A percentile compares a stretch with the other conserved stretches of the same genome.
These are phyloP conservation scores for Megaceryle maxima DNA, from an alignment of 2,113 vertebrate genomes.

Conservation along the genomic window DNA sequence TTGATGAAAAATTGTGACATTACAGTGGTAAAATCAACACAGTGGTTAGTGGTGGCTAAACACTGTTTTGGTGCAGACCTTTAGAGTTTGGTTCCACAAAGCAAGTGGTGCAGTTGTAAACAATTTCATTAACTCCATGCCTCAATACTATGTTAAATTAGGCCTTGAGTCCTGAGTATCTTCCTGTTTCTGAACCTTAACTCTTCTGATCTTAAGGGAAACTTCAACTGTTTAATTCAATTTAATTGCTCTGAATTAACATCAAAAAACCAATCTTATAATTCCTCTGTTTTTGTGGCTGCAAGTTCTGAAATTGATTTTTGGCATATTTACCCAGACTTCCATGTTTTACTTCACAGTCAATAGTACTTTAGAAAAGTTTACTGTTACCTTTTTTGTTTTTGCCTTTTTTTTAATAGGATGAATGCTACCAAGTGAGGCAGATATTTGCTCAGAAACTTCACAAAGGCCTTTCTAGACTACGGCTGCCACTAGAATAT, in stretches of 20 bases:
- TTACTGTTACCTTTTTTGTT: background rate
- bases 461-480: constrained; percentile 92
- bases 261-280: background rate
- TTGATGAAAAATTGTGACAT: background rate
- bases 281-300: background rate
- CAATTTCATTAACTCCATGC: background rate
- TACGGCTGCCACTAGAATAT: constrained; percentile 95
- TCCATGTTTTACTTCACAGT: background rate
- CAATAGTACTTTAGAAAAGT: background rate
- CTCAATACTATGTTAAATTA: background rate
- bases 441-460: constrained; percentile 98
- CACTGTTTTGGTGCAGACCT: background rate
- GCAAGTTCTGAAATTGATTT: background rate
- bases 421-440: constrained; percentile 98
- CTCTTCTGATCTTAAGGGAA: background rate
- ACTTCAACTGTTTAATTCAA: background rate
- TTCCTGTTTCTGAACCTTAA: background rate
- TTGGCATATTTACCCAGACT: background rate
- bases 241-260: background rate
- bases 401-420: constrained; percentile 70
- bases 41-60: background rate
- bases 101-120: background rate
- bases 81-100: background rate
- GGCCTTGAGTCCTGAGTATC: background rate
- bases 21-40: background rate